Base-by-base conservation (phyloP, 2,797 vertebrate genomes). In the Silurus lanzhouensis region DNA sequence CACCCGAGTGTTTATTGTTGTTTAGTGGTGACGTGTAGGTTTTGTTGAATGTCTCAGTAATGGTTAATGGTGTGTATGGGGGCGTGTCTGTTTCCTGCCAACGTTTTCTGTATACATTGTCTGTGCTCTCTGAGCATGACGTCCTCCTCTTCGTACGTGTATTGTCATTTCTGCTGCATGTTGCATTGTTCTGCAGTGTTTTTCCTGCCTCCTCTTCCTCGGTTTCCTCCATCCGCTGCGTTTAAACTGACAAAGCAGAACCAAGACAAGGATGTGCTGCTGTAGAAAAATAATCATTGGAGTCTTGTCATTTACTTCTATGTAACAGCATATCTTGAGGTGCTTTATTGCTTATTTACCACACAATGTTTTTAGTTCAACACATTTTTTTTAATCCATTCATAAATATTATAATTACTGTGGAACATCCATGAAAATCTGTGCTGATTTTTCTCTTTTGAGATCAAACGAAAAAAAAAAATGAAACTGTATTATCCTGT, bases 161-260 rank as follows among this genome's bases (percentile, higher is more conserved):
- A 44, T 76, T 81, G n/a, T 25, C 31, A 44, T 68, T 61, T 25
- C 74, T 83, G 82, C n/a, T 75, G 60, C 64, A 52, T 81, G 89
- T 87, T 87, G 83, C 84, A 88, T 91, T 92, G 87, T 91, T 90
- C 84, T 83, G 38, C 38, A 38, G 61, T 91, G 85, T 72, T 84
- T 58, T 87, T 80, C 82, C 55, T 46, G 80, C 78, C 60, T 87
- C 83, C 63, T 85, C 78, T 84, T 75, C 80, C 67, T 70, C 58
- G 4, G 15, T 87, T 89, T 89, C 89, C 85, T 88, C 84, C 4
- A 38, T 38, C 38, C 38, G 38, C 38, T 38, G 38, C 38, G 2
- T 38, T 38, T 31, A 27, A 19, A 48, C 52, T 75, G 72, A 25
- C n/a, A 25, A 55, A 15, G 22, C 48, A 25, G 71, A 25, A 74